A percentile compares a stretch with the other conserved stretches of the same genome.
Evolutionary conservation across 35 echinoderm and acorn worm species (phyloP).

Genomic region (Anneissia japonica): DNA sequence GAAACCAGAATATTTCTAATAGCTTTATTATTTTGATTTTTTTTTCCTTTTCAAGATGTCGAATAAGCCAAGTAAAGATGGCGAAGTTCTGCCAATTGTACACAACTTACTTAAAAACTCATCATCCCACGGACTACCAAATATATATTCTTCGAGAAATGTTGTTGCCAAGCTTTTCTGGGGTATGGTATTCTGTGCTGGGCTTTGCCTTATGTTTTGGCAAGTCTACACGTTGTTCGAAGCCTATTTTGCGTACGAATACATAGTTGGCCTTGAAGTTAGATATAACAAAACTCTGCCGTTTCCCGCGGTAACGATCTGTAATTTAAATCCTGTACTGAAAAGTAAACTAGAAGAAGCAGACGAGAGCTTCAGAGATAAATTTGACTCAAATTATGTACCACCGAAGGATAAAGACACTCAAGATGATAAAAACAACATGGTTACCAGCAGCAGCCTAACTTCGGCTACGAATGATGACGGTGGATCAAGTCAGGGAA

Average conservation of each 20-base stretch:
- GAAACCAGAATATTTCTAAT: too few species aligned
- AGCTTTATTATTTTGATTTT: too few species aligned
- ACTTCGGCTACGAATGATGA: not conserved
- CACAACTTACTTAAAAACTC: slow-evolving; percentile 23
- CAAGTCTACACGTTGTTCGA: slow-evolving; percentile 8
- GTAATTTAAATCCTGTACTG: slow-evolving; percentile 73
- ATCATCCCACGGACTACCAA: slow-evolving; percentile 48
- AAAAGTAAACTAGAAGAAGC: slow-evolving; percentile 24
- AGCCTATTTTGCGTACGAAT: slow-evolving; percentile 15
- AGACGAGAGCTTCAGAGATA: slow-evolving; percentile 32
- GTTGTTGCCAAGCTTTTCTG: slow-evolving; percentile 14
- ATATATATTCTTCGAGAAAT: slow-evolving; percentile 27
- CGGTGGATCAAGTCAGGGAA: not conserved
- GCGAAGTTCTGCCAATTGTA: not conserved
- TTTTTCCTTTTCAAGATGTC: not conserved
- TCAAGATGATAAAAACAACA: not conserved
- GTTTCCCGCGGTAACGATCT: slow-evolving; percentile 78
- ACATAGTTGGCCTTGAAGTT: slow-evolving; percentile 18
- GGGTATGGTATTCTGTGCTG: not conserved
- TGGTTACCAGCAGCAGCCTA: not conserved
- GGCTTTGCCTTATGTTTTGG: not conserved
- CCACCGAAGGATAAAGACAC: not conserved
- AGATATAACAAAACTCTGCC: slow-evolving; percentile 36
- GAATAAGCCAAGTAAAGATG: not conserved
- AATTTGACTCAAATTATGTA: slow-evolving; percentile 38